phyloP scores from a whole-genome alignment of 2,888 invertebrate species.

The Volucella bombylans region DNA sequence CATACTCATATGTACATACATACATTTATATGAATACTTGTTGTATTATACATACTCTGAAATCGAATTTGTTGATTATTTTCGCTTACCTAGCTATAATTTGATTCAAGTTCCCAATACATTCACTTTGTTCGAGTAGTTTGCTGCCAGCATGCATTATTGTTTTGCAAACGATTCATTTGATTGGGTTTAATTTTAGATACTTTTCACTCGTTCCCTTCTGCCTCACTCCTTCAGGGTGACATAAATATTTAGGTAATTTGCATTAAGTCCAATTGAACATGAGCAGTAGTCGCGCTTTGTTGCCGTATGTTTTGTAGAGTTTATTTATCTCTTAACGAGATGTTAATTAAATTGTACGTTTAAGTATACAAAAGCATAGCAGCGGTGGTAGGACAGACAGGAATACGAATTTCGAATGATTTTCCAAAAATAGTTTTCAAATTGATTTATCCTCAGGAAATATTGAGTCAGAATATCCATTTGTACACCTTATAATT shows the following conservation, averaged over 20 bases:
- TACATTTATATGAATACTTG: too few relatives aligned
- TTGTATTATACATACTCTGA: not conserved
- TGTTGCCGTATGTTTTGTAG: not conserved
- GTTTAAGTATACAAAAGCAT: not conserved
- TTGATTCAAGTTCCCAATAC: slow-evolving; percentile 25
- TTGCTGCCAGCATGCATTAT: slow-evolving; percentile 35
- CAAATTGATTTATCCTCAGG: slow-evolving; percentile 33
- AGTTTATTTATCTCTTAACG: not conserved
- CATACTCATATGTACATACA: too few relatives aligned
- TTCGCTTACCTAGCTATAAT: slow-evolving; percentile 28
- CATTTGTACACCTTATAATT: not conserved
- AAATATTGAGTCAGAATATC: slow-evolving; percentile 5
- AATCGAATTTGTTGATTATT: slow-evolving; percentile 42
- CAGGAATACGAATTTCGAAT: slow-evolving; percentile 4
- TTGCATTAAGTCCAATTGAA: slow-evolving; percentile 32
- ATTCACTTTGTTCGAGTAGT: slow-evolving; percentile 7
- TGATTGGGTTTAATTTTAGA: slow-evolving; percentile 62
- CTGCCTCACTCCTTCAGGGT: not conserved
- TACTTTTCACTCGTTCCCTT: too few relatives aligned
- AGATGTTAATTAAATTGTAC: not conserved
- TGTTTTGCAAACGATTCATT: slow-evolving; percentile 66
- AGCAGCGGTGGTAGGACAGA: not conserved
- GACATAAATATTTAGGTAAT: slow-evolving; percentile 48
- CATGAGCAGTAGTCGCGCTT: slow-evolving; percentile 7
- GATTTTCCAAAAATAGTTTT: slow-evolving; percentile 38